phyloP scores from a whole-genome alignment of 2,113 vertebrate genomes.

The Caranx ignobilis region DNA sequence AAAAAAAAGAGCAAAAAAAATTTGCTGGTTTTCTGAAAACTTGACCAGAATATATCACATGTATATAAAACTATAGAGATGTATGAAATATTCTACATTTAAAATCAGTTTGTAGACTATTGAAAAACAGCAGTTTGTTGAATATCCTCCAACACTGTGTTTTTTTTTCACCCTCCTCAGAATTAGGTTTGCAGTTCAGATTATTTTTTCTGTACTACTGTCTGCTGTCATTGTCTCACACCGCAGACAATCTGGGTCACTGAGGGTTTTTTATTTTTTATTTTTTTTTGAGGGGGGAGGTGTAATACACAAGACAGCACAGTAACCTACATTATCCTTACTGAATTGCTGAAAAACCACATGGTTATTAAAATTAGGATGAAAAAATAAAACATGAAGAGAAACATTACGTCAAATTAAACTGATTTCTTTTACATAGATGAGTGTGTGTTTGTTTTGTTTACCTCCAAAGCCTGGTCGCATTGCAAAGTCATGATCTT shows the following conservation, averaged over 20 bases:
- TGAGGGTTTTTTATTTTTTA: conserved; percentile 61
- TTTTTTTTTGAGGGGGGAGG: conserved; percentile 48
- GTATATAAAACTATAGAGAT: too few species aligned
- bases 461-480: conserved; percentile 94
- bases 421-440: neutral
- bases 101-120: neutral
- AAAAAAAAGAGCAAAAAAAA: too few species aligned
- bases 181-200: conserved; percentile 68
- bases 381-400: neutral
- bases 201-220: conserved; percentile 72
- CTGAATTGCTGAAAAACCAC: conserved; percentile 14
- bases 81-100: neutral
- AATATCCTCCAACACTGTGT: conserved; percentile 9
- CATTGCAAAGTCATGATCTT: conserved; percentile 93
- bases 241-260: conserved; percentile 80
- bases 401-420: neutral
- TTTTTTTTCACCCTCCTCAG: neutral
- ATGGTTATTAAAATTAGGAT: neutral
- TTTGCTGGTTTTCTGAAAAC: neutral
- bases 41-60: neutral
- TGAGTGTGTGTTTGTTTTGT: conserved; percentile 1
- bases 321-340: conserved; percentile 75
- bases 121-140: neutral
- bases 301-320: conserved; percentile 71
- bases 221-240: conserved; percentile 66